phyloP scores from a whole-genome alignment of 2,113 vertebrate genomes.

The Bujurquina vittata region DNA sequence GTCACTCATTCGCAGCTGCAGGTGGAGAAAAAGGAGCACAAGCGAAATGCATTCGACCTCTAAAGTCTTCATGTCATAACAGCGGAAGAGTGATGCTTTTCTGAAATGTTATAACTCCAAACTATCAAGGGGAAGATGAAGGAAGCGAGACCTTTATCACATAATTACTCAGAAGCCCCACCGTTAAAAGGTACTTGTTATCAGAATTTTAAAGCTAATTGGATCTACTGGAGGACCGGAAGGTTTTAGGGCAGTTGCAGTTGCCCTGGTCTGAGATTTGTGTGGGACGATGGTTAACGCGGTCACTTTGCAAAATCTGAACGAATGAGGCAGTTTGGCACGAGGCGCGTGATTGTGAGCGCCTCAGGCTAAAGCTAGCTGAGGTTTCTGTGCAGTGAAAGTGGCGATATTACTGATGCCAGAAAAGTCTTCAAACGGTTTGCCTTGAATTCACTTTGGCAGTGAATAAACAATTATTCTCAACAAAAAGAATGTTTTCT shows the following conservation, averaged over 20 bases:
- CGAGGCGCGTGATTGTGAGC: rapidly evolving
- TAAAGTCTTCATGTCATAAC: neutral
- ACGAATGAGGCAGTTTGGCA: neutral
- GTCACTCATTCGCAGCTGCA: neutral
- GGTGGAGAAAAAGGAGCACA: neutral
- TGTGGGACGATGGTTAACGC: too few relatives aligned
- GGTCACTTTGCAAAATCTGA: neutral
- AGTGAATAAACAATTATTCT: neutral
- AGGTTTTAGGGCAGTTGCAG: too few relatives aligned
- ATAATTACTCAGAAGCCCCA: conserved; percentile 28
- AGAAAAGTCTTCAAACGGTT: neutral
- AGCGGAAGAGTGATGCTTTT: neutral
- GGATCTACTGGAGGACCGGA: too few relatives aligned
- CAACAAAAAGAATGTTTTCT: neutral
- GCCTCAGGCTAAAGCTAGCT: neutral
- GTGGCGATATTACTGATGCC: rapidly evolving
- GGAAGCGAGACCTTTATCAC: conserved; percentile 22
- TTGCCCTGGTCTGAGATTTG: too few relatives aligned
- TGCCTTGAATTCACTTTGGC: neutral
- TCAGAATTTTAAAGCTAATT: neutral
- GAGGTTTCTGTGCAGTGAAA: rapidly evolving
- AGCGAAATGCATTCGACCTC: neutral
- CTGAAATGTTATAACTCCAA: neutral
- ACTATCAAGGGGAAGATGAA: neutral
- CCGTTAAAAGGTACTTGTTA: neutral